Evolutionary conservation across 2,888 invertebrate genomes (phyloP).

Genomic region (Andrena bucephala): DNA sequence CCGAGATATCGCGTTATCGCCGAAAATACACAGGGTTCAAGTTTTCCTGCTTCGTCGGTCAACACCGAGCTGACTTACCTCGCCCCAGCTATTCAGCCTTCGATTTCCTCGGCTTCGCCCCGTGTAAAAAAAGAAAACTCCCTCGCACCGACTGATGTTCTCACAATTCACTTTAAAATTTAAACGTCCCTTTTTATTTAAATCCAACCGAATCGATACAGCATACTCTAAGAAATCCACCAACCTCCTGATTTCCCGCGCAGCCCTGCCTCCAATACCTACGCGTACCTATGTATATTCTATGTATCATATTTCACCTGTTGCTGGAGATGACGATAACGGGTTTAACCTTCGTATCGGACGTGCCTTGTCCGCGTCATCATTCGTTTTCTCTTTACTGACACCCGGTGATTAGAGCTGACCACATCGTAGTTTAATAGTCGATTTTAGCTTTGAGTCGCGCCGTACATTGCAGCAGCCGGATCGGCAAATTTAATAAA

Average conservation of each 20-base stretch:
- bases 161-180: constrained; percentile 7
- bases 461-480: too few species aligned
- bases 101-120: background rate
- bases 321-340: too few species aligned
- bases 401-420: too few species aligned
- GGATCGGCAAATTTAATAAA: too few species aligned
- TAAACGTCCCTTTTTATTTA: constrained; percentile 79
- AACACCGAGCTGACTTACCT: constrained; percentile 48
- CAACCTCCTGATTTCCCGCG: background rate
- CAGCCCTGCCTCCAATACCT: background rate
- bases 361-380: too few species aligned
- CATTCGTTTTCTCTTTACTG: too few species aligned
- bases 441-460: too few species aligned
- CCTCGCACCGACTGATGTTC: background rate
- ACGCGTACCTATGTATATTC: too few species aligned
- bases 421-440: too few species aligned
- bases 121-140: background rate
- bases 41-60: constrained; percentile 50
- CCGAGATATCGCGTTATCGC: constrained; percentile 67
- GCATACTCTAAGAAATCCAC: constrained; percentile 27
- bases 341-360: too few species aligned
- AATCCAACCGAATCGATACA: constrained; percentile 78
- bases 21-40: constrained; percentile 69
- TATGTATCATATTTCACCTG: too few species aligned
- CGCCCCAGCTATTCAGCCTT: constrained; percentile 46